Percentiles rank a stretch among this genome's conserved stretches.
phyloP scores from a whole-genome alignment of 1,140 invertebrate species.

The Calosoma granatense region DNA sequence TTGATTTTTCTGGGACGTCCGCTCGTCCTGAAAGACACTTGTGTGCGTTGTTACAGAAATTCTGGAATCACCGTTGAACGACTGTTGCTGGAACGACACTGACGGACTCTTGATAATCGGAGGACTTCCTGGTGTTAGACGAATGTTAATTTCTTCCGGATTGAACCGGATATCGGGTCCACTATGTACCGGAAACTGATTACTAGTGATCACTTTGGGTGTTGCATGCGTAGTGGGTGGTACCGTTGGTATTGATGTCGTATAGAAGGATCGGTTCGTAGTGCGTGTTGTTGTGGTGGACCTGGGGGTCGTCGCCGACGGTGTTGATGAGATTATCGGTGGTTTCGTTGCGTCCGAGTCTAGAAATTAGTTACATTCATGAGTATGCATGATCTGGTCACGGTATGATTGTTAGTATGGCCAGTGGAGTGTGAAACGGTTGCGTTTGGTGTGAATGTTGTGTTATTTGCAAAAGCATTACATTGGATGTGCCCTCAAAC shows the following conservation, averaged over 20 bases:
- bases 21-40: constrained; percentile 14
- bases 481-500: not conserved
- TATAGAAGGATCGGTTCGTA: constrained; percentile 16
- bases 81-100: constrained; percentile 22
- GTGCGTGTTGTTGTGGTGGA: constrained; percentile 17
- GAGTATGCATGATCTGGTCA: not conserved
- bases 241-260: constrained; percentile 17
- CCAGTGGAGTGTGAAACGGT: not conserved
- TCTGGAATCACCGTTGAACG: constrained; percentile 23
- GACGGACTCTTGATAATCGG: constrained; percentile 26
- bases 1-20: not conserved
- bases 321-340: constrained; percentile 23
- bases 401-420: not conserved
- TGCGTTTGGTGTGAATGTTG: not conserved
- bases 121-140: constrained; percentile 26
- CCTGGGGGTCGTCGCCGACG: constrained; percentile 25
- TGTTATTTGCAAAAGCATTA: not conserved
- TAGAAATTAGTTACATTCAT: constrained; percentile 10
- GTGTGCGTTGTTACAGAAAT: constrained; percentile 21
- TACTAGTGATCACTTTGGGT: constrained; percentile 20
- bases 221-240: constrained; percentile 16
- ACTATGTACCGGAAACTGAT: constrained; percentile 24
- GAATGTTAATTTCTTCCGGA: constrained; percentile 32
- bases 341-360: constrained; percentile 23
- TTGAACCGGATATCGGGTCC: constrained; percentile 31